phyloP scores from a whole-genome alignment of 2,888 invertebrate species.

The Polydrusus cervinus region DNA sequence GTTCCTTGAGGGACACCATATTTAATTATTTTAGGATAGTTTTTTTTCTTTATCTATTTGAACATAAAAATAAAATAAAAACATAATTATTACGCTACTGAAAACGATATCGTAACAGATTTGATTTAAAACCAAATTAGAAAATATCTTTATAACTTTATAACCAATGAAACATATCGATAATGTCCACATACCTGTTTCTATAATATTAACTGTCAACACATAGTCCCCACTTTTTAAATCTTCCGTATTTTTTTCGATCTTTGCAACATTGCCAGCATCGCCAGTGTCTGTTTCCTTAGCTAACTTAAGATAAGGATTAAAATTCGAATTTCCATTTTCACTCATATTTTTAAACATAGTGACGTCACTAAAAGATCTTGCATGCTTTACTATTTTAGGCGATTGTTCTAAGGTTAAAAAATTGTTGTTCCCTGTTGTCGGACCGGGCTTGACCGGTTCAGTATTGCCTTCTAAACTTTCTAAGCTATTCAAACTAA shows the following conservation, averaged over 20 bases:
- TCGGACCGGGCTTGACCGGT: constrained; percentile 6
- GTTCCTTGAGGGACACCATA: too few relatives aligned
- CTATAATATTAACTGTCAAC: constrained; percentile 77
- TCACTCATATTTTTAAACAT: constrained; percentile 45
- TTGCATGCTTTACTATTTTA: constrained; percentile 66
- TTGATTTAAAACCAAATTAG: too few relatives aligned
- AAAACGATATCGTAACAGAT: too few relatives aligned
- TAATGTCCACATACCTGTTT: constrained; percentile 73
- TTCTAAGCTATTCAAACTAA: constrained; percentile 75
- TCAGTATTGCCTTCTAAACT: constrained; percentile 57
- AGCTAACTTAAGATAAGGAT: constrained; percentile 36
- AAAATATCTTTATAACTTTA: too few relatives aligned
- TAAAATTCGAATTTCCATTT: constrained; percentile 23
- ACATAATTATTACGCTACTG: too few relatives aligned
- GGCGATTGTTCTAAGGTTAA: constrained; percentile 58
- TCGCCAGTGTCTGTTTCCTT: constrained; percentile 38
- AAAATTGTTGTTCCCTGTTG: constrained; percentile 50
- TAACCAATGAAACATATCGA: too few relatives aligned
- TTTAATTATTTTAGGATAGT: too few relatives aligned
- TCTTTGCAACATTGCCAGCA: constrained; percentile 56
- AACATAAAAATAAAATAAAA: too few relatives aligned
- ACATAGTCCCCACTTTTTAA: constrained; percentile 67
- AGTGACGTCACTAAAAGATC: constrained; percentile 70
- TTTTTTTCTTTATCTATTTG: too few relatives aligned
- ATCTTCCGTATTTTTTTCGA: constrained; percentile 56